Evolutionary conservation across 2,797 vertebrate genomes (phyloP), one percentile per base, ranked within the genome.

Genomic region (Petrocephalus schoutedeni): DNA sequence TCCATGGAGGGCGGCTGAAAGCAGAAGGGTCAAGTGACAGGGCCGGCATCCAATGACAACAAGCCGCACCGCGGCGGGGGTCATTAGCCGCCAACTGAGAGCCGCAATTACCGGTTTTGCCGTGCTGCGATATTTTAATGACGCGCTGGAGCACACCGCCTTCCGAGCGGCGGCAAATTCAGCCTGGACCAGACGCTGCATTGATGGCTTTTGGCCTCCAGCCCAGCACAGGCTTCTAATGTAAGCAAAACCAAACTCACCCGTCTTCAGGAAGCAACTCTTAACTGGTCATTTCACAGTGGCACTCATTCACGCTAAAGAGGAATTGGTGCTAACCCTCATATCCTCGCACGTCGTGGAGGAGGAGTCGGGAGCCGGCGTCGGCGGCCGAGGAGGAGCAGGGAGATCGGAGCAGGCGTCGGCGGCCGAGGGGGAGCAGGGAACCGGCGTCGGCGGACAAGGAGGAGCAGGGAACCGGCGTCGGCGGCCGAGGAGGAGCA

Each of bases 91-190:
- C 87, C 89, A 91, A 67, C 90, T 89, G 89, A 90, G 87, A 90
- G 91, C 89, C 88, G 89, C 91, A 92, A 92, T 92, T 90, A 90
- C 87, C 84, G 88, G 89, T 90, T 90, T 92, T 91, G 90, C 91
- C 80, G 87, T 51, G 86, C 88, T 86, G 87, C 90, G 90, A 89
- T 89, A 89, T 88, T 89, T 87, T 91, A 92, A 91, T 90, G 84
- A 89, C 87, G 89, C 14, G 61, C 88, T 89, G 67, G 32, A 89
- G 59, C 23, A 14, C 74, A n/a, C 36, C 74, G 71, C 86, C 84
- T 88, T 84, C 64, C 74, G 83, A 90, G 87, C 83, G 84, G 67
- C 83, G 87, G 57, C 51, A 61, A 49, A 82, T 87, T 56, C 87
- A 85, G 74, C 21, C 16, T 57, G 3, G 19, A 80, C 41, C 74